A percentile compares a stretch with the other conserved stretches of the same genome.
These are phyloP conservation scores for Gorsachius goisagi DNA, from an alignment of 2,113 vertebrate species.

Conservation along the genomic window DNA sequence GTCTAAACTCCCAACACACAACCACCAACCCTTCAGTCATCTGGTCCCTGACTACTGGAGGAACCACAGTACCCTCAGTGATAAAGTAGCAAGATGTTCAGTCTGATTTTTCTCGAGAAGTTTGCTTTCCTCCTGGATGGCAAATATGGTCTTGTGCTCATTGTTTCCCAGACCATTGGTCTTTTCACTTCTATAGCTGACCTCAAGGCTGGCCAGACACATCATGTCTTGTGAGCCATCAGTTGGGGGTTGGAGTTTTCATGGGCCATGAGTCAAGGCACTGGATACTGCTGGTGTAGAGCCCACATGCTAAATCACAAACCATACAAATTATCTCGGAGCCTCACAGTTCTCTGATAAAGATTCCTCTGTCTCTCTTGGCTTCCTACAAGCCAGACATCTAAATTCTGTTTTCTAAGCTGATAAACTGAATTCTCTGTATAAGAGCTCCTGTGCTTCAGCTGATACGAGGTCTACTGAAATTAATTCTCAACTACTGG, in stretches of 20 bases:
- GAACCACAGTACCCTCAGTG: not conserved
- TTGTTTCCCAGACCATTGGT: not conserved
- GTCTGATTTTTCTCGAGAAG: not conserved
- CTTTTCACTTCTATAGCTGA: not conserved
- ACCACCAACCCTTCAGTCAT: not conserved
- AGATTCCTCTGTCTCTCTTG: not conserved
- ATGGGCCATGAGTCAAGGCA: not conserved
- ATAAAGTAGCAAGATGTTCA: not conserved
- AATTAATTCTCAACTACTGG: not conserved
- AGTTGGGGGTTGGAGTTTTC: not conserved
- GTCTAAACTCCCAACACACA: not conserved
- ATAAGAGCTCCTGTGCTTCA: not conserved
- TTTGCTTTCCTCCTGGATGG: not conserved
- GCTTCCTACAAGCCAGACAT: not conserved
- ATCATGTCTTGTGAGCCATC: not conserved
- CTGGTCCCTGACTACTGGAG: not conserved
- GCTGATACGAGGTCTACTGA: not conserved
- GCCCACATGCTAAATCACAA: not conserved
- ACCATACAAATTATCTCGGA: not conserved
- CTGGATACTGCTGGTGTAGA: not conserved
- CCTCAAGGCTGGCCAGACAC: not conserved
- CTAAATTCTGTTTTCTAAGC: not conserved
- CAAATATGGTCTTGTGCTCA: not conserved
- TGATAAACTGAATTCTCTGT: not conserved
- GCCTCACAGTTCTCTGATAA: not conserved